phyloP scores from a whole-genome alignment of 2,113 vertebrate species.

The human region GRCh38 chr20:10243001-10243500 shows the following conservation, averaged over 20 bases:
- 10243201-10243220: neutral
- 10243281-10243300: neutral
- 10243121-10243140: neutral
- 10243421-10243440: neutral
- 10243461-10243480: neutral
- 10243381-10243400: neutral
- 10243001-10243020: neutral
- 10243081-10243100: neutral
- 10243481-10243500: neutral
- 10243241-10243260: constrained; percentile 23
- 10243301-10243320: neutral
- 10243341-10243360: neutral
- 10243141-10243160: neutral
- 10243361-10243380: neutral
- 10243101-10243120: neutral
- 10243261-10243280: neutral
- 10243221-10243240: neutral
- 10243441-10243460: neutral
- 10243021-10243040: neutral
- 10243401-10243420: neutral
- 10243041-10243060: neutral
- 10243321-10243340: neutral
- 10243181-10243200: neutral
- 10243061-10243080: neutral
- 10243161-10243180: neutral